Percentiles rank a stretch among this genome's conserved stretches.
phyloP scores from a whole-genome alignment of 2,888 invertebrate species.

The Oscheius sp. region DNA sequence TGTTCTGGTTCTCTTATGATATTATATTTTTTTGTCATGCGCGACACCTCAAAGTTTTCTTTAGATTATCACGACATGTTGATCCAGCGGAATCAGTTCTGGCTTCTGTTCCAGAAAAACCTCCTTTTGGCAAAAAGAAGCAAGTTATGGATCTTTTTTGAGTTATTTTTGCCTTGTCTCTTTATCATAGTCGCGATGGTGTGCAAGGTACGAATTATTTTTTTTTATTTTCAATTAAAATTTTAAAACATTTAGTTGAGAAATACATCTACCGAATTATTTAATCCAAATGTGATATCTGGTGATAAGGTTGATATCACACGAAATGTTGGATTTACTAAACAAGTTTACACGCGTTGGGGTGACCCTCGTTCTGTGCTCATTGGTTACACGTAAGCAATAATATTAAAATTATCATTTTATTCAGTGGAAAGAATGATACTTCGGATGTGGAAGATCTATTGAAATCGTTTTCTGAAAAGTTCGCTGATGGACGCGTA shows the following conservation, averaged over 20 bases:
- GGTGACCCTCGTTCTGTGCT: neutral
- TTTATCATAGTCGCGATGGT: conserved; percentile 57
- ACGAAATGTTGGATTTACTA: conserved; percentile 12
- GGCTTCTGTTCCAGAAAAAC: conserved; percentile 64
- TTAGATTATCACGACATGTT: too few relatives aligned
- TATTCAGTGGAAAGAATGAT: neutral
- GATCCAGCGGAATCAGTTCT: conserved; percentile 46
- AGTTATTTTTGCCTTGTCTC: conserved; percentile 60
- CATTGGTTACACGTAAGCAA: conserved; percentile 18
- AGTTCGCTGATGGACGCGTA: neutral
- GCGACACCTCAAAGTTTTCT: too few relatives aligned
- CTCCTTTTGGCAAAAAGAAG: conserved; percentile 57
- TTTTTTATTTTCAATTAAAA: neutral
- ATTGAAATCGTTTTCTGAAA: conserved; percentile 6
- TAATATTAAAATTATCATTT: conserved; percentile 30
- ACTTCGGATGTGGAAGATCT: neutral
- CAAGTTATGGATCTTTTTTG: conserved; percentile 65
- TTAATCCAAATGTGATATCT: neutral
- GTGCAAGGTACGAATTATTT: conserved; percentile 50
- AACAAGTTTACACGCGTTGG: conserved; percentile 10
- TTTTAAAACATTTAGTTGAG: conserved; percentile 18
- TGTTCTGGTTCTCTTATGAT: too few relatives aligned
- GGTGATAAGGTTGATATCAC: conserved; percentile 22
- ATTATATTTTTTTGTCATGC: too few relatives aligned
- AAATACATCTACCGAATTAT: neutral